These are phyloP conservation scores for Heliconius ismenius DNA, from an alignment of 2,888 invertebrate species.

Conservation along the genomic window DNA sequence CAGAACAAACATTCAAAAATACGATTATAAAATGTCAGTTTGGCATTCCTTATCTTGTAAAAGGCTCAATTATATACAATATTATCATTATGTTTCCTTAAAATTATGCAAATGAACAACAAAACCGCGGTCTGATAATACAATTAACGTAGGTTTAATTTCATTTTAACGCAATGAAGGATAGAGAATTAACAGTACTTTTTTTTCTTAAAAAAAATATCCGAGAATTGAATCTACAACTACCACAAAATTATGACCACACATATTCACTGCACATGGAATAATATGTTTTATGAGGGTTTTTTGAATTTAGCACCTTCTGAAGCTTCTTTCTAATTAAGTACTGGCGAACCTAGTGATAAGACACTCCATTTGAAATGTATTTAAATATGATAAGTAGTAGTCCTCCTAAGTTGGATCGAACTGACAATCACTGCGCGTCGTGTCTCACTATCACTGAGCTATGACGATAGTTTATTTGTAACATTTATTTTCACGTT, in stretches of 20 bases:
- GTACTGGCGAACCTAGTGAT: background rate
- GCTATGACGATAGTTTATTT: background rate
- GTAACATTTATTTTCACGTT: background rate
- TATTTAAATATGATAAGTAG: background rate
- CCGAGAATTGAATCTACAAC: too few relatives aligned
- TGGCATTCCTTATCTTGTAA: constrained; percentile 27
- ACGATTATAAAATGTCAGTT: constrained; percentile 2
- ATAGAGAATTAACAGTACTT: too few relatives aligned
- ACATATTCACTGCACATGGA: too few relatives aligned
- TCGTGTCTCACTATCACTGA: background rate
- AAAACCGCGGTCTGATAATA: too few relatives aligned
- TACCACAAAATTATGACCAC: too few relatives aligned
- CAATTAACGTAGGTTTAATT: too few relatives aligned
- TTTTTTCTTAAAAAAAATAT: too few relatives aligned
- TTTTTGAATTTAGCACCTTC: too few relatives aligned
- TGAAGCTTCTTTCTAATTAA: too few relatives aligned
- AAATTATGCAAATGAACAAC: constrained; percentile 1
- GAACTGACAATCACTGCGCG: background rate
- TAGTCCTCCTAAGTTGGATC: background rate
- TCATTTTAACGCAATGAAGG: too few relatives aligned
- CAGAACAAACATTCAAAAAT: constrained; percentile 29
- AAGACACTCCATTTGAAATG: background rate
- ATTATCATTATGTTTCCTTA: constrained; percentile 17
- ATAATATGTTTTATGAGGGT: too few relatives aligned
- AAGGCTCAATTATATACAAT: background rate